Conservation (phyloP, 2,113 vertebrate genomes). For the Campylomormyrus tamandua region DNA sequence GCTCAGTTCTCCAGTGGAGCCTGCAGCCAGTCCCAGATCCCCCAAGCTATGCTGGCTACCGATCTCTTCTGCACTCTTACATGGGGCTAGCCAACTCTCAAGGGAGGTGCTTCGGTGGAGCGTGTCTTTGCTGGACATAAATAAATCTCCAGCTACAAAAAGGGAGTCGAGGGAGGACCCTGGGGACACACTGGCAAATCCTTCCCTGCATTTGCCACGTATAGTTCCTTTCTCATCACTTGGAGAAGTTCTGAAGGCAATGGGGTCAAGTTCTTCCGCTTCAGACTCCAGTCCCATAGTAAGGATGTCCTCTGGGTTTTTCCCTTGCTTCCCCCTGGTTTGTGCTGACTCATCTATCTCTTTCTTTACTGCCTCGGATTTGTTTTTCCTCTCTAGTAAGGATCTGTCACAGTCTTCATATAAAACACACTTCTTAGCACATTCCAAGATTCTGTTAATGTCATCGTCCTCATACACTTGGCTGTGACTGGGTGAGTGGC, state of each 20-base stretch:
- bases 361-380: slow-evolving; percentile 43
- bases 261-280: slow-evolving; percentile 42
- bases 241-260: slow-evolving; percentile 35
- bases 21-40: slow-evolving; percentile 62
- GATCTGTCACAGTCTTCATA: slow-evolving; percentile 21
- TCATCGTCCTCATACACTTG: slow-evolving; percentile 35
- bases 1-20: slow-evolving; percentile 81
- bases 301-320: slow-evolving; percentile 70
- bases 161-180: slow-evolving; percentile 87
- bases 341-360: slow-evolving; percentile 52
- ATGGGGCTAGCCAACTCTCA: slow-evolving; percentile 78
- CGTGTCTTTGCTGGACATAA: slow-evolving; percentile 67
- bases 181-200: slow-evolving; percentile 57
- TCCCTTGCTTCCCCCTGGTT: slow-evolving; percentile 46
- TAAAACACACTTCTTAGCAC: slow-evolving; percentile 36
- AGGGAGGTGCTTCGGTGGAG: slow-evolving; percentile 82
- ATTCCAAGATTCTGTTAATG: slow-evolving; percentile 36
- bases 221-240: slow-evolving; percentile 33
- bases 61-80: slow-evolving; percentile 67
- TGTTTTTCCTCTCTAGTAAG: slow-evolving; percentile 31
- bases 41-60: slow-evolving; percentile 73
- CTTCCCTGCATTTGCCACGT: slow-evolving; percentile 42
- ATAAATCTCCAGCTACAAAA: slow-evolving; percentile 73
- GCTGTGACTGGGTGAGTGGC: slow-evolving; percentile 21
- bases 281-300: slow-evolving; percentile 62